phyloP scores from a whole-genome alignment of 2,888 invertebrate species.

The Drosophila limbata region DNA sequence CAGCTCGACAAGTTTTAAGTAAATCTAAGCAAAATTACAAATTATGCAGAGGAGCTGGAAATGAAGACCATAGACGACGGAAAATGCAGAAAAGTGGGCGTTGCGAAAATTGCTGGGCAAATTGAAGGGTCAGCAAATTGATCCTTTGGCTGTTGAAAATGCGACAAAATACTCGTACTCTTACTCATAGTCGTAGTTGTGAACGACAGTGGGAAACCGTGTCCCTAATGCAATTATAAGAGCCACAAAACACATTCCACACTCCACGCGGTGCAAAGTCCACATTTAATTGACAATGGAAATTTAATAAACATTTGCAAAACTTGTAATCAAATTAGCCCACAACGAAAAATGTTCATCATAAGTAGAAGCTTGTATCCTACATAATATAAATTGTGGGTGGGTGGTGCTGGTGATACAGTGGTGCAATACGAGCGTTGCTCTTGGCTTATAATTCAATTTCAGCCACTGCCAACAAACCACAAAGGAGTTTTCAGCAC shows the following conservation, averaged over 20 bases:
- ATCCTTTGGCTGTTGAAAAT: constrained; percentile 15
- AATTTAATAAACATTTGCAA: constrained; percentile 74
- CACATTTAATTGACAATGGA: constrained; percentile 74
- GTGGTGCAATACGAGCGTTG: background rate
- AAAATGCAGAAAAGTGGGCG: constrained; percentile 54
- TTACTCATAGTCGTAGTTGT: constrained; percentile 18
- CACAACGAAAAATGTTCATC: constrained; percentile 25
- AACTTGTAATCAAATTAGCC: constrained; percentile 62
- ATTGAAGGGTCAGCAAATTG: constrained; percentile 53
- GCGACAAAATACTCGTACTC: constrained; percentile 16
- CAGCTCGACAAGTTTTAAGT: constrained; percentile 44
- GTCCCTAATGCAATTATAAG: constrained; percentile 66
- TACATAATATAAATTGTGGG: background rate
- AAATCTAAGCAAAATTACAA: constrained; percentile 57
- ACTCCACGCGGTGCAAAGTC: constrained; percentile 2
- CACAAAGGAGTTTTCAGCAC: constrained; percentile 54
- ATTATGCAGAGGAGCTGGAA: constrained; percentile 50
- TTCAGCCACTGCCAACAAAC: constrained; percentile 45
- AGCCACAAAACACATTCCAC: constrained; percentile 17
- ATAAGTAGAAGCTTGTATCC: constrained; percentile 5
- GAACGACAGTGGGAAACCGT: constrained; percentile 14
- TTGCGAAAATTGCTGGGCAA: constrained; percentile 57
- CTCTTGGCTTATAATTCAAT: constrained; percentile 71
- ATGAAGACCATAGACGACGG: constrained; percentile 6
- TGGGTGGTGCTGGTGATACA: no score